A percentile compares a stretch with the other conserved stretches of the same genome.
Conservation (phyloP, 2,113 vertebrate species). For the Scomber japonicus region DNA sequence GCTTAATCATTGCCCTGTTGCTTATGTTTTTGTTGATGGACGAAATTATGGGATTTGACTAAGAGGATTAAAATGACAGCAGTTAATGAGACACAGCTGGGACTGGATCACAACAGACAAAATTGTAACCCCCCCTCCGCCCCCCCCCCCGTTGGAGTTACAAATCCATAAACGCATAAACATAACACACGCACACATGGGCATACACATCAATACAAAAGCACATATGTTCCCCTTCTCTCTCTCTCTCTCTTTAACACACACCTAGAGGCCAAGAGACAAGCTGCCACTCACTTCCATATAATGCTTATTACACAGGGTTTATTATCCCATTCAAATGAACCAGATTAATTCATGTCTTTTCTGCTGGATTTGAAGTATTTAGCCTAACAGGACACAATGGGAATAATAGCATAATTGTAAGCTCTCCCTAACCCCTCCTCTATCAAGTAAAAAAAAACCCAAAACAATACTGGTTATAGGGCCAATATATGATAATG, state of each 20-base stretch:
- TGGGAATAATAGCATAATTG: slow-evolving; percentile 65
- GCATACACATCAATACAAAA: slow-evolving; percentile 49
- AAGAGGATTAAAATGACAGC: slow-evolving; percentile 85
- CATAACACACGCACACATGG: slow-evolving; percentile 44
- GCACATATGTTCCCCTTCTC: slow-evolving; percentile 37
- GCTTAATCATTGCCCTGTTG: slow-evolving; percentile 68
- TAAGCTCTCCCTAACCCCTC: slow-evolving; percentile 53
- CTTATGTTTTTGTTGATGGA: slow-evolving; percentile 81
- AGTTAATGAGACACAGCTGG: slow-evolving; percentile 84
- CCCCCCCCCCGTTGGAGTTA: slow-evolving; percentile 13
- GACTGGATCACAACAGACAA: slow-evolving; percentile 75
- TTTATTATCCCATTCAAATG: slow-evolving; percentile 70
- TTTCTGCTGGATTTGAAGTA: slow-evolving; percentile 68
- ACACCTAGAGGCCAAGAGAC: slow-evolving; percentile 53
- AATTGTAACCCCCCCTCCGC: slow-evolving; percentile 41
- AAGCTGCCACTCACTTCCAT: slow-evolving; percentile 66
- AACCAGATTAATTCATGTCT: slow-evolving; percentile 73
- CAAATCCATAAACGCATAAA: slow-evolving; percentile 59
- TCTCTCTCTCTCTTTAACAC: slow-evolving; percentile 15
- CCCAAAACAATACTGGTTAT: neutral
- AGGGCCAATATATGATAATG: slow-evolving; percentile 14
- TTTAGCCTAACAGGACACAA: slow-evolving; percentile 71
- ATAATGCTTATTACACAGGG: slow-evolving; percentile 63
- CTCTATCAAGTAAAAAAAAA: slow-evolving; percentile 17
- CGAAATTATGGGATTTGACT: slow-evolving; percentile 83